These are phyloP conservation scores for Araneus ventricosus DNA, from an alignment of 1,140 invertebrate species.

Conservation along the genomic window DNA sequence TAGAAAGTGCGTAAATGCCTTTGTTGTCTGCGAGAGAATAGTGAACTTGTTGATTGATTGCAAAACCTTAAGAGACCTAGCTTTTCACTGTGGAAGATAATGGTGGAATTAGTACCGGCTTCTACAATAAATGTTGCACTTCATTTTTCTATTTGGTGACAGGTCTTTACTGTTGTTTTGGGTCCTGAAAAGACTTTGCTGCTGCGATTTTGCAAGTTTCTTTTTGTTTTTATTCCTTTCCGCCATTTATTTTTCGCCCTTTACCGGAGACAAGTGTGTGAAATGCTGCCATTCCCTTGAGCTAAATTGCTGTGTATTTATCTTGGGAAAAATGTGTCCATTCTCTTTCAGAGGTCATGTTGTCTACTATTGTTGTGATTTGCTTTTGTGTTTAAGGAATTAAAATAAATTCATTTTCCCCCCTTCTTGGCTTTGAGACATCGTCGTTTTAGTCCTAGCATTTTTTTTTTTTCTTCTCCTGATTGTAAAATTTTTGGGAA, in stretches of 20 bases:
- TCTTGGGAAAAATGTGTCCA: not conserved
- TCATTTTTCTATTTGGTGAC: not conserved
- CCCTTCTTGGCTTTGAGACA: not conserved
- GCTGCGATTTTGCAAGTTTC: not conserved
- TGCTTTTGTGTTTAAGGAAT: not conserved
- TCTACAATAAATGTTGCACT: not conserved
- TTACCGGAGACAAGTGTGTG: not conserved
- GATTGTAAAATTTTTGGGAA: too few relatives aligned
- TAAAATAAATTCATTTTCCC: not conserved
- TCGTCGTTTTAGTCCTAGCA: not conserved
- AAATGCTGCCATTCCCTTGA: not conserved
- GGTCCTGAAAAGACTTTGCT: not conserved
- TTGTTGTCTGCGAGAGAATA: not conserved
- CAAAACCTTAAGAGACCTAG: not conserved
- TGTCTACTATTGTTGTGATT: not conserved
- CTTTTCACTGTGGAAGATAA: not conserved
- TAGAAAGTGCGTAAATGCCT: not conserved
- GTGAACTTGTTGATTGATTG: slow-evolving; percentile 11
- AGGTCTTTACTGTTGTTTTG: not conserved
- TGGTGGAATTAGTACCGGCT: slow-evolving; percentile 2
- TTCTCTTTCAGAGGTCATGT: not conserved
- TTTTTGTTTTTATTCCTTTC: not conserved
- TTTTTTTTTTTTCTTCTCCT: too few relatives aligned
- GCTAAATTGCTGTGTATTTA: not conserved
- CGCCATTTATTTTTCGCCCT: not conserved